Conservation (phyloP, 2,888 invertebrate species). For the Drosophila barbarae region DNA sequence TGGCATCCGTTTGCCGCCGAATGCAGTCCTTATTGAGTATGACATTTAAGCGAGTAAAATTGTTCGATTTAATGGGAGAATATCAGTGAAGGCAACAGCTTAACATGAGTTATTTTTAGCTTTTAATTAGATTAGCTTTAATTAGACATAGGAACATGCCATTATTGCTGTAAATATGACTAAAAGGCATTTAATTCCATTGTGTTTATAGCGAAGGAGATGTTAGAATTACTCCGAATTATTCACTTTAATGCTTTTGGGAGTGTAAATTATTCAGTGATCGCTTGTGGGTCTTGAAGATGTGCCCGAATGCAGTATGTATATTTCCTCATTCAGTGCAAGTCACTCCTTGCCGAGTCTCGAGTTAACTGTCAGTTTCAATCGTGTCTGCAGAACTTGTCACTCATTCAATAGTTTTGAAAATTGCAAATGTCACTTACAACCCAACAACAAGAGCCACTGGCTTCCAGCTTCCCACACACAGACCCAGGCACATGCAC, state of each 20-base stretch:
- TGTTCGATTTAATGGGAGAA: slow-evolving; percentile 59
- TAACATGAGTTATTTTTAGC: neutral
- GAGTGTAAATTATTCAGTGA: slow-evolving; percentile 41
- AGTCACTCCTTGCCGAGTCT: slow-evolving; percentile 31
- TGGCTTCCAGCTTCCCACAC: slow-evolving; percentile 32
- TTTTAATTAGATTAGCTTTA: neutral
- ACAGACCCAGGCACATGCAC: slow-evolving; percentile 6
- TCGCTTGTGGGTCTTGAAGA: slow-evolving; percentile 8
- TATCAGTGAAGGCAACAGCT: neutral
- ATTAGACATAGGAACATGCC: neutral
- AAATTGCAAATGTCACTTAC: slow-evolving; percentile 78
- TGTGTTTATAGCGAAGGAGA: neutral
- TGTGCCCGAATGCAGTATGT: neutral
- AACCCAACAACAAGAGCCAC: slow-evolving; percentile 55
- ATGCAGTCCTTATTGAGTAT: slow-evolving; percentile 63
- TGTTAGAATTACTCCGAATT: neutral
- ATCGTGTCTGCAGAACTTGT: slow-evolving; percentile 78
- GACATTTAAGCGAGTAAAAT: slow-evolving; percentile 31
- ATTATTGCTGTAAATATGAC: neutral
- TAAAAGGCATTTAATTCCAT: neutral
- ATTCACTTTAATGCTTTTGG: slow-evolving; percentile 3
- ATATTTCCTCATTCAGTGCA: slow-evolving; percentile 11
- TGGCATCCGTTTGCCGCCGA: neutral
- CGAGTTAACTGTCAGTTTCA: slow-evolving; percentile 75
- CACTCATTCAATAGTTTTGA: slow-evolving; percentile 78